Percentiles rank a stretch among this genome's conserved stretches.
Evolutionary conservation across 1,140 invertebrate genomes (phyloP).

Genomic region (Nixonia krombeini): DNA sequence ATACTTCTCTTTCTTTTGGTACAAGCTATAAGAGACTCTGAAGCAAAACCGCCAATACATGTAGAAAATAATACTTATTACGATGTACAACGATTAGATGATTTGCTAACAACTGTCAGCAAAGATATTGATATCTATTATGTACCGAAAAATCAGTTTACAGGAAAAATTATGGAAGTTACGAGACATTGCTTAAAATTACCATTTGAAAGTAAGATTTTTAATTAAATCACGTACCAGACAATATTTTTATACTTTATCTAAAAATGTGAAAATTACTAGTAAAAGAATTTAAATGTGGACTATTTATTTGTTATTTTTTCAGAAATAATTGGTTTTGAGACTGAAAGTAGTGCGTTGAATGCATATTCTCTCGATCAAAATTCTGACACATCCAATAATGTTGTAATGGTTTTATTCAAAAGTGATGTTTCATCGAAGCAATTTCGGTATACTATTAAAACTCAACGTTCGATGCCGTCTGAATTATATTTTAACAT

Average conservation of each 20-base stretch:
- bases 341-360: constrained; percentile 56
- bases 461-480: constrained; percentile 50
- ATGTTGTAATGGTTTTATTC: constrained; percentile 56
- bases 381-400: constrained; percentile 11
- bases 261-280: constrained; percentile 3
- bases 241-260: constrained; percentile 4
- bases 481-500: constrained; percentile 48
- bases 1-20: constrained; percentile 57
- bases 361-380: constrained; percentile 48
- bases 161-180: constrained; percentile 44
- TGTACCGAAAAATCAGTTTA: constrained; percentile 51
- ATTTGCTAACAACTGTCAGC: constrained; percentile 19
- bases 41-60: constrained; percentile 32
- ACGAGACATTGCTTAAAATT: constrained; percentile 49
- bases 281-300: too few relatives aligned
- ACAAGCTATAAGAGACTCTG: constrained; percentile 56
- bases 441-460: constrained; percentile 58
- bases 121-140: constrained; percentile 49
- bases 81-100: constrained; percentile 31
- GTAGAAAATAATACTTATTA: constrained; percentile 53
- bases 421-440: constrained; percentile 47
- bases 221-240: too few relatives aligned
- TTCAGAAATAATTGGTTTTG: constrained; percentile 53
- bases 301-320: constrained; percentile 4
- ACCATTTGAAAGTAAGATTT: constrained; percentile 44